phyloP scores from a whole-genome alignment of 2,888 invertebrate genomes.

The Parapristionchus giblindavisi region DNA sequence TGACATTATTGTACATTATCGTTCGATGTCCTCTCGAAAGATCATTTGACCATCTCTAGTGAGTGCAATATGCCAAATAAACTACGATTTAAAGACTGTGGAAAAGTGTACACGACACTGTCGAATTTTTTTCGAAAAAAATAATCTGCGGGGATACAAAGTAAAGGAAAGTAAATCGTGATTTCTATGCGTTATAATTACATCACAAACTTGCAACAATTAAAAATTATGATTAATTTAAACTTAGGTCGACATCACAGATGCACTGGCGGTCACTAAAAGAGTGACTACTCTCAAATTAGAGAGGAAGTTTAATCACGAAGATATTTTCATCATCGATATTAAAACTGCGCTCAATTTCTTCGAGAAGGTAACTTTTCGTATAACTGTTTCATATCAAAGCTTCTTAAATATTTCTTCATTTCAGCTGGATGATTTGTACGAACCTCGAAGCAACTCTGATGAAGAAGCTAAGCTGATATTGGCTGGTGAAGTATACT shows the following conservation, averaged over 20 bases:
- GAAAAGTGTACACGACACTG: too few species aligned
- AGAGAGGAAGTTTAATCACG: slow-evolving; percentile 14
- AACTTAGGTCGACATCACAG: slow-evolving; percentile 9
- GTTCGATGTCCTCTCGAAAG: too few species aligned
- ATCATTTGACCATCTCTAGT: too few species aligned
- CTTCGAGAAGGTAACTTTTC: neutral
- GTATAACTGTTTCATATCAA: neutral
- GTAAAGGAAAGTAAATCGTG: too few species aligned
- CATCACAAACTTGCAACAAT: too few species aligned
- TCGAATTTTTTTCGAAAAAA: too few species aligned
- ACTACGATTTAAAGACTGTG: too few species aligned
- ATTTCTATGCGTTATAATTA: too few species aligned
- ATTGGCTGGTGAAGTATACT: slow-evolving; percentile 21
- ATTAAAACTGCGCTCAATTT: neutral
- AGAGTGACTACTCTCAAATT: slow-evolving; percentile 29
- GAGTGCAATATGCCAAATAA: too few species aligned
- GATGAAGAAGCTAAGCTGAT: slow-evolving; percentile 26
- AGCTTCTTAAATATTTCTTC: neutral
- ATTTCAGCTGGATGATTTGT: slow-evolving; percentile 18
- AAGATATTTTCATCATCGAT: slow-evolving; percentile 35
- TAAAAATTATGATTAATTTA: neutral
- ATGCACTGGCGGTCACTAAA: slow-evolving; percentile 20
- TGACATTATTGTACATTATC: too few species aligned
- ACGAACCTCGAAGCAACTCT: neutral
- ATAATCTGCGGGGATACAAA: too few species aligned